Base-by-base conservation (phyloP, 2,797 vertebrate genomes). In the Merluccius polli region DNA sequence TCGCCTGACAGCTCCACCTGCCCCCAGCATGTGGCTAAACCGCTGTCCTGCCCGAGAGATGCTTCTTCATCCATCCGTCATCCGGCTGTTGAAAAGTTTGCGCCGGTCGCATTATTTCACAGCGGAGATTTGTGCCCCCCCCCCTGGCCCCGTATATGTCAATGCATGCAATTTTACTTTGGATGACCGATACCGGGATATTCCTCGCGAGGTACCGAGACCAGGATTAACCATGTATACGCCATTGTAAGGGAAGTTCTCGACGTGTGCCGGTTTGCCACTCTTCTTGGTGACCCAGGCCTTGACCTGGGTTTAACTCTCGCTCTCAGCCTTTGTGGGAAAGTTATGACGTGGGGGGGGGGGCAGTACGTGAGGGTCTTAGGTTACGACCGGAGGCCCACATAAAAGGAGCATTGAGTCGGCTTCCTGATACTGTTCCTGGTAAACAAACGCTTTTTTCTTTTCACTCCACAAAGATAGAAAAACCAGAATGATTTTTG, bases 41-140 rank as follows among this genome's bases (percentile, higher is more conserved):
- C 52, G 21, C 52, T 0, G 2, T 6, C 21, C 21, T 1, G 8
- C 18, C 44, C 52, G 5, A 59, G 52, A 59, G 52, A 24, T 2
- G 21, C 52, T 59, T 8, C 48, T 24, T 80, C 81, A 78, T 79
- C 78, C 67, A 88, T 89, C 76, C 18, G 81, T 88, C 80, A 83
- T 76, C 59, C 73, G 11, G n/a, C 75, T 85, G 82, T 75, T 77
- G 80, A 79, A 84, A 84, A 75, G 79, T 78, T 83, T 83, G 83
- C 29, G 33, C 0, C 67, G 78, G 63, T 79, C 82, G 76, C 59
- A 15, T 36, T 78, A 35, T 48, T 15, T 75, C 38, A 73, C 77
- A 84, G 78, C 78, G 18, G 77, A 79, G 27, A n/a, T 59, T 24
- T 10, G 44, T 52, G 16, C 16, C n/a, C 44, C 44, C 44, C 44